A percentile compares a stretch with the other conserved stretches of the same genome.
phyloP scores from a whole-genome alignment of 2,113 vertebrate species.

The Fulica atra region DNA sequence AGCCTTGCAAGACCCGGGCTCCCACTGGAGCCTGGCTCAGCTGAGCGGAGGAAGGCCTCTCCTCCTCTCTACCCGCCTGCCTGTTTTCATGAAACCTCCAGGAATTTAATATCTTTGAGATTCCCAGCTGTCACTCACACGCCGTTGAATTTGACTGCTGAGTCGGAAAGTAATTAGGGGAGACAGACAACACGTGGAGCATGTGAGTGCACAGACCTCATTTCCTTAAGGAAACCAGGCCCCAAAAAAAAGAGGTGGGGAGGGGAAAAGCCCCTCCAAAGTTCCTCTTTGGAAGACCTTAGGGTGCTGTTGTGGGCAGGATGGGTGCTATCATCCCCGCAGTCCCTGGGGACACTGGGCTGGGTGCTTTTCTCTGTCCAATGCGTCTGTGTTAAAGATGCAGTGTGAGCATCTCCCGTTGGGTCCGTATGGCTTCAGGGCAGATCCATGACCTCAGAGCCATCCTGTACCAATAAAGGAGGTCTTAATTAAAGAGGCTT shows the following conservation, averaged over 20 bases:
- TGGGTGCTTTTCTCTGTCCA: background rate
- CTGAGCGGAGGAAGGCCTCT: background rate
- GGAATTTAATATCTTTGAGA: conserved; percentile 23
- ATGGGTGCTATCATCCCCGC: background rate
- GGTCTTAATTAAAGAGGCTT: background rate
- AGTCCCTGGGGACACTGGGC: fast-evolving
- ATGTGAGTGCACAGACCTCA: background rate
- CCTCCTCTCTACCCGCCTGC: background rate
- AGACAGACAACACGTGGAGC: conserved; percentile 1
- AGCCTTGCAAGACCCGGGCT: background rate
- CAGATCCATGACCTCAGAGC: background rate
- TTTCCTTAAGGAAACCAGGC: background rate
- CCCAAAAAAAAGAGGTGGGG: background rate
- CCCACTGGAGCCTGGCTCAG: background rate
- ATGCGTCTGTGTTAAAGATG: background rate
- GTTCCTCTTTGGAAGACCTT: background rate
- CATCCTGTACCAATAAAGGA: background rate
- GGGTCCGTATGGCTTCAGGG: background rate
- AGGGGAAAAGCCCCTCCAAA: background rate
- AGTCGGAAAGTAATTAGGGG: background rate
- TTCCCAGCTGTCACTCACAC: conserved; percentile 43
- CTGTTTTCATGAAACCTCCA: background rate
- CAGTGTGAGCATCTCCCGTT: background rate
- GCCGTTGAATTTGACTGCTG: conserved; percentile 4
- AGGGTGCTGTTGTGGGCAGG: background rate